A percentile compares a stretch with the other conserved stretches of the same genome.
These are phyloP conservation scores for Amblyraja radiata DNA, from an alignment of 2,797 vertebrate species.

Conservation along the genomic window DNA sequence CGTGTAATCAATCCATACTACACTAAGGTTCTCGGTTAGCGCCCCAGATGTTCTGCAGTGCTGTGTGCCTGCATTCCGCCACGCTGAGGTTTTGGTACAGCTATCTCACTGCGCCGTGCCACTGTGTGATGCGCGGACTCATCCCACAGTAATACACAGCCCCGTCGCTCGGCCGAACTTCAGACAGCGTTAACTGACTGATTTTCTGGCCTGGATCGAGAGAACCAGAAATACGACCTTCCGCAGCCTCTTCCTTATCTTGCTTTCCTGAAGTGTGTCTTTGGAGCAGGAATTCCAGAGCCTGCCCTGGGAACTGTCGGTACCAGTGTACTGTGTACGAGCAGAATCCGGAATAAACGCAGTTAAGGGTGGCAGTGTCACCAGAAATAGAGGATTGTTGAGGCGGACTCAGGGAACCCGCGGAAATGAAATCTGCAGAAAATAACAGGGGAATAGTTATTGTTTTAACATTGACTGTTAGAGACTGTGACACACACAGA, in stretches of 20 bases:
- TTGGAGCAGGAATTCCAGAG: not conserved
- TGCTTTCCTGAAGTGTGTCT: not conserved
- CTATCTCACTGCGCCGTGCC: not conserved
- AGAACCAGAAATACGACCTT: not conserved
- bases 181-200: not conserved
- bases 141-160: not conserved
- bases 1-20: too few relatives aligned
- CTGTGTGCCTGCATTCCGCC: not conserved
- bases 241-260: not conserved
- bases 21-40: too few relatives aligned
- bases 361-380: not conserved
- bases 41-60: not conserved
- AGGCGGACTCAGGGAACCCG: not conserved
- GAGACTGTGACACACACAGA: too few relatives aligned
- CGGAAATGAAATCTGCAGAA: not conserved
- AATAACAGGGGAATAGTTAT: not conserved
- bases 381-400: not conserved
- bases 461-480: not conserved
- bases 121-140: not conserved
- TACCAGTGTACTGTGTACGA: too few relatives aligned
- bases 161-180: not conserved
- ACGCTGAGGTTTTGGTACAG: not conserved
- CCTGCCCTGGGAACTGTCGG: not conserved
- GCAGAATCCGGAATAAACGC: not conserved
- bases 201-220: not conserved